phyloP scores from a whole-genome alignment of 2,888 invertebrate genomes.

The Calameuta idolon region DNA sequence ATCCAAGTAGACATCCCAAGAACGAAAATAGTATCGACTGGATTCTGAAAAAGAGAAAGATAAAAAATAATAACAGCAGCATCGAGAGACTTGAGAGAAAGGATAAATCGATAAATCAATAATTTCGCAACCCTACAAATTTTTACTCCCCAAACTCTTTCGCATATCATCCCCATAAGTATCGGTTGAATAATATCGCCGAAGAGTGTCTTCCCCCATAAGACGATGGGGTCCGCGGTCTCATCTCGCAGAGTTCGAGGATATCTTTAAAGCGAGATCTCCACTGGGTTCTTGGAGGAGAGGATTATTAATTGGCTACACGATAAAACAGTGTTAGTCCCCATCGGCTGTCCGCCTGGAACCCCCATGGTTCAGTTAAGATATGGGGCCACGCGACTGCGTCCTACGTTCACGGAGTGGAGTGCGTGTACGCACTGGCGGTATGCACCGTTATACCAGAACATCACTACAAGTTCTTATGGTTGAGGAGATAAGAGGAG shows the following conservation, averaged over 20 bases:
- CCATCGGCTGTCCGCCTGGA: slow-evolving; percentile 55
- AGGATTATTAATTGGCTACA: slow-evolving; percentile 65
- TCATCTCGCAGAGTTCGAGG: slow-evolving; percentile 18
- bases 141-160: no score
- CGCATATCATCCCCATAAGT: no score
- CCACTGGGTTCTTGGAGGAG: slow-evolving; percentile 36
- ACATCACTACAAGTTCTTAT: no score
- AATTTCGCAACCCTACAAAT: no score
- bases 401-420: slow-evolving; percentile 33
- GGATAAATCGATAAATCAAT: no score
- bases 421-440: slow-evolving; percentile 30
- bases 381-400: slow-evolving; percentile 63
- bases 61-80: neutral
- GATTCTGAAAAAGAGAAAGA: slow-evolving; percentile 43
- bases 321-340: slow-evolving; percentile 64
- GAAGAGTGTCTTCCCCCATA: no score
- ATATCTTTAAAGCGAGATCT: slow-evolving; percentile 50
- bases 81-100: no score
- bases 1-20: no score
- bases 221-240: no score
- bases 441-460: no score
- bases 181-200: no score
- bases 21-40: slow-evolving; percentile 17
- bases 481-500: neutral
- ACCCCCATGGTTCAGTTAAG: slow-evolving; percentile 59